A percentile compares a stretch with the other conserved stretches of the same genome.
phyloP scores from a whole-genome alignment of 2,888 invertebrate species.

The Cataglyphis altisquamis region DNA sequence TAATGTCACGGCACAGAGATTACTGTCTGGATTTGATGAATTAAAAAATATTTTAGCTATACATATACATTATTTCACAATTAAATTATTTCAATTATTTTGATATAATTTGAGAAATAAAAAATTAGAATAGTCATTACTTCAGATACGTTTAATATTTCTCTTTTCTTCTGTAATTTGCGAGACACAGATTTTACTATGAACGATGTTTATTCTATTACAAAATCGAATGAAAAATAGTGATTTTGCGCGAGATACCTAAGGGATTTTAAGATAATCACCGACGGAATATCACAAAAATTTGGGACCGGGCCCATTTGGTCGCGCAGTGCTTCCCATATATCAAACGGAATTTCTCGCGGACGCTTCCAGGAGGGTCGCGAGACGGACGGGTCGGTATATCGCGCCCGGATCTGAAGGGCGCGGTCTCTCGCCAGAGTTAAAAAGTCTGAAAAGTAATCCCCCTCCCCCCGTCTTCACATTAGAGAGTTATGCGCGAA shows the following conservation, averaged over 20 bases:
- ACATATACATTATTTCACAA: not conserved
- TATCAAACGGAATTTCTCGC: conserved; percentile 70
- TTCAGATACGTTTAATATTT: not conserved
- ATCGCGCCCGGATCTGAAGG: conserved; percentile 40
- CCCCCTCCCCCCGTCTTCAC: conserved; percentile 45
- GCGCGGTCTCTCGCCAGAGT: conserved; percentile 56
- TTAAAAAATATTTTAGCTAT: not conserved
- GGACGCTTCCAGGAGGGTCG: conserved; percentile 48
- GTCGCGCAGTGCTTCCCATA: conserved; percentile 67
- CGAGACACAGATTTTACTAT: not conserved
- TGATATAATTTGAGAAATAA: not conserved
- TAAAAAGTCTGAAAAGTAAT: conserved; percentile 82
- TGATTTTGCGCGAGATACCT: conserved; percentile 71
- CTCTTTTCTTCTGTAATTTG: not conserved
- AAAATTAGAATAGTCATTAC: not conserved
- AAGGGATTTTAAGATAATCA: conserved; percentile 77
- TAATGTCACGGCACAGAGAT: not conserved
- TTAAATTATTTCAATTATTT: conserved; percentile 7
- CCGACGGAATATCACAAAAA: conserved; percentile 72
- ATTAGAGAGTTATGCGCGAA: conserved; percentile 79
- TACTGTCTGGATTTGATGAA: not conserved
- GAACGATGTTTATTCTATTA: too few species aligned
- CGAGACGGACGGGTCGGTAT: conserved; percentile 56
- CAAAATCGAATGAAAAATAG: conserved; percentile 69
- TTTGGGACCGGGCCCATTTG: conserved; percentile 71